Conservation (phyloP, 2,888 invertebrate genomes). For the Drosophila kanekoi region DNA sequence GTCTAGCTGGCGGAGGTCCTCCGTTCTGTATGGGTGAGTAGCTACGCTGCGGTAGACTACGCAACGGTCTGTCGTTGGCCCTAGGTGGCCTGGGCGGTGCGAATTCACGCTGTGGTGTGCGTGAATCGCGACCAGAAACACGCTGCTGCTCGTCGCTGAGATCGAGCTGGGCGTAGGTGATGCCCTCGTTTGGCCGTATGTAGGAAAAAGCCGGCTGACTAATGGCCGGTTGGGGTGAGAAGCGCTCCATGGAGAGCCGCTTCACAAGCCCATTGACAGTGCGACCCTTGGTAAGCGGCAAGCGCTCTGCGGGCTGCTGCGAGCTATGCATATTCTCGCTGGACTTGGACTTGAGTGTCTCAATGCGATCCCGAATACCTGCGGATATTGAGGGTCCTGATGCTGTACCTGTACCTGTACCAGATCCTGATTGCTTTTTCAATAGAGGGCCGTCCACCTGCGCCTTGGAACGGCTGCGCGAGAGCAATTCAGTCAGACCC, state of each 20-base stretch:
- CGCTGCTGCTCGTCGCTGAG: slow-evolving; percentile 67
- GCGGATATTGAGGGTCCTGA: slow-evolving; percentile 83
- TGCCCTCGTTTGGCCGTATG: slow-evolving; percentile 87
- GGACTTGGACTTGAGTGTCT: slow-evolving; percentile 84
- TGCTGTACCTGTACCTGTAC: neutral
- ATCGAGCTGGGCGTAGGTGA: slow-evolving; percentile 91
- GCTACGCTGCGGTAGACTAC: slow-evolving; percentile 61
- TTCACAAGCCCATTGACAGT: slow-evolving; percentile 92
- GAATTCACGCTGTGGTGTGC: slow-evolving; percentile 62
- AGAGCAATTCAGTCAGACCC: slow-evolving; percentile 76
- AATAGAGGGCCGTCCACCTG: slow-evolving; percentile 85
- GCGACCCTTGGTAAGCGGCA: slow-evolving; percentile 89
- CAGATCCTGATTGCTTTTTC: slow-evolving; percentile 67
- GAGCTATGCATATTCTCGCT: slow-evolving; percentile 90
- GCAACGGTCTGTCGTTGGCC: slow-evolving; percentile 46
- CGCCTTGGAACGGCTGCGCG: slow-evolving; percentile 76
- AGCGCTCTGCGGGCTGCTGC: slow-evolving; percentile 89
- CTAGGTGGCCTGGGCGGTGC: slow-evolving; percentile 54
- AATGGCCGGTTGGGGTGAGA: slow-evolving; percentile 89
- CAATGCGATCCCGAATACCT: slow-evolving; percentile 81
- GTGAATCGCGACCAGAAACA: slow-evolving; percentile 55
- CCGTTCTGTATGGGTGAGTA: slow-evolving; percentile 55
- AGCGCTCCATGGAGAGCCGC: slow-evolving; percentile 90
- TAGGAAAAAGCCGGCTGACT: slow-evolving; percentile 93
- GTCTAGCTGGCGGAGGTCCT: slow-evolving; percentile 69